Conservation (phyloP, 2,797 vertebrate genomes). For the Harpagifer antarcticus region DNA sequence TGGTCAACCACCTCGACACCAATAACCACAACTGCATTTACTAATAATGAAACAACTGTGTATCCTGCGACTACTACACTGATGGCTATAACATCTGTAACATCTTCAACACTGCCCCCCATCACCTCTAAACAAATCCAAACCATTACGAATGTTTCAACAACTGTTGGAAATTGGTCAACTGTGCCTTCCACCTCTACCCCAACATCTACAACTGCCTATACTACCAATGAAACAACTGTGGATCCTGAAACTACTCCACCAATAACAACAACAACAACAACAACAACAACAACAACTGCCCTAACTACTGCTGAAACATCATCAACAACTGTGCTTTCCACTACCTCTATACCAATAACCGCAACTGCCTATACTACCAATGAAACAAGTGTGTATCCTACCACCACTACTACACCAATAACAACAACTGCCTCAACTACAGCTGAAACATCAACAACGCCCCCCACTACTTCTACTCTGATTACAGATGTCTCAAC, state of each 20-base stretch:
- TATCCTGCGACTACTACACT: too few species aligned
- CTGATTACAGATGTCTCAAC: not conserved
- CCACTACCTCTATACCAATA: not conserved
- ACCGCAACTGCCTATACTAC: not conserved
- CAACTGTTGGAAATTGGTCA: not conserved
- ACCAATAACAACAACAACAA: too few species aligned
- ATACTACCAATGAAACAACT: too few species aligned
- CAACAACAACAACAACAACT: too few species aligned
- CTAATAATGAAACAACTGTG: too few species aligned
- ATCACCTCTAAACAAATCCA: not conserved
- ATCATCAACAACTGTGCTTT: not conserved
- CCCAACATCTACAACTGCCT: too few species aligned
- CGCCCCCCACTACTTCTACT: not conserved
- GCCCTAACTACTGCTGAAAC: too few species aligned
- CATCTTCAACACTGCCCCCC: rapidly evolving
- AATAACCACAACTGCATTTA: too few species aligned
- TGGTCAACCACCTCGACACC: too few species aligned
- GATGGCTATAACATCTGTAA: not conserved
- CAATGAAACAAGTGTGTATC: rapidly evolving
- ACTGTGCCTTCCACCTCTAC: not conserved
- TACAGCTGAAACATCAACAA: not conserved
- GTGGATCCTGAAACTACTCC: too few species aligned
- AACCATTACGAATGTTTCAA: not conserved
- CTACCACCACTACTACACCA: rapidly evolving
- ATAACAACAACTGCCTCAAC: too few species aligned